Conservation (phyloP, 1,140 invertebrate genomes). For the Drosophila subpulchrella region DNA sequence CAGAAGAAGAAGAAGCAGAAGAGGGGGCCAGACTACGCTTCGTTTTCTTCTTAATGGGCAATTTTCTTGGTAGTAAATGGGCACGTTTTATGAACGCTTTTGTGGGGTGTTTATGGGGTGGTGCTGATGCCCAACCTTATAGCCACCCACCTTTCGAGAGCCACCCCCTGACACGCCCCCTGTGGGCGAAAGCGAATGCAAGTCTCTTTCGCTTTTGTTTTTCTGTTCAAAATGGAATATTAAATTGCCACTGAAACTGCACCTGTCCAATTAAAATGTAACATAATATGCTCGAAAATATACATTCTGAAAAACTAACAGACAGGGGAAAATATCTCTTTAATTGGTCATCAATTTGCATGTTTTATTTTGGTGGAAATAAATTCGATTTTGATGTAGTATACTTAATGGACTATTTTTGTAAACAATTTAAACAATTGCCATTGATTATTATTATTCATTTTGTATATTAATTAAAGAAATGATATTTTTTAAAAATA, state of each 20-base stretch:
- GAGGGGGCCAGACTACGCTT: slow-evolving; percentile 47
- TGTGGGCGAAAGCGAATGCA: slow-evolving; percentile 17
- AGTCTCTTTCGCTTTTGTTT: slow-evolving; percentile 29
- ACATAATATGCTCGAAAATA: slow-evolving; percentile 32
- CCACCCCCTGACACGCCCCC: slow-evolving; percentile 15
- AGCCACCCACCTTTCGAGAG: background rate
- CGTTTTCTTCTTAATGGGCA: slow-evolving; percentile 79
- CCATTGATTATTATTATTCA: background rate
- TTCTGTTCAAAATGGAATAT: slow-evolving; percentile 52
- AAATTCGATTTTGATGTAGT: background rate
- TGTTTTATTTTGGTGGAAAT: background rate
- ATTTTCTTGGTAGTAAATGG: slow-evolving; percentile 83
- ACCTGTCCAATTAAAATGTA: slow-evolving; percentile 57
- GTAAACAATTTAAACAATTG: too few relatives aligned
- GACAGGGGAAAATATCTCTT: slow-evolving; percentile 13
- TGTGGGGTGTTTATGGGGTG: slow-evolving; percentile 83
- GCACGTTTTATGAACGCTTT: slow-evolving; percentile 84
- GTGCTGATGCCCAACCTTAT: slow-evolving; percentile 13
- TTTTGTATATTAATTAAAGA: too few relatives aligned
- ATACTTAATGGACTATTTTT: background rate
- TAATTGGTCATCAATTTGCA: slow-evolving; percentile 1
- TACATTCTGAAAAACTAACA: slow-evolving; percentile 16
- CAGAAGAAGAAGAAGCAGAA: slow-evolving; percentile 41
- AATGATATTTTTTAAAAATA: too few relatives aligned
- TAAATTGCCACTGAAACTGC: slow-evolving; percentile 62